phyloP scores from a whole-genome alignment of 2,888 invertebrate genomes.

The Suillia variegata region DNA sequence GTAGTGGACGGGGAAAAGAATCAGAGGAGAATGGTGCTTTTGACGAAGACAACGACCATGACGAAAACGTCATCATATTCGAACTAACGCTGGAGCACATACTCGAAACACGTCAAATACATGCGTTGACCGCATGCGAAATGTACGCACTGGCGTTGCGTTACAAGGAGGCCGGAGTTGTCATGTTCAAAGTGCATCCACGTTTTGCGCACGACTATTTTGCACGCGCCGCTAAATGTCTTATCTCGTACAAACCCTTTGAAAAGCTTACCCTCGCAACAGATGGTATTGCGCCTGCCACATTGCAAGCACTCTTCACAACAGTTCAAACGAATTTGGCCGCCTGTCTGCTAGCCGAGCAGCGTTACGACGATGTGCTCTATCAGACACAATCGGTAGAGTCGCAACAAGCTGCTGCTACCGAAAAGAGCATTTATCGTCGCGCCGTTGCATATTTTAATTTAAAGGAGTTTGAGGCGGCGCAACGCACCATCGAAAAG shows the following conservation, averaged over 20 bases:
- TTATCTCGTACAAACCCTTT: slow-evolving; percentile 68
- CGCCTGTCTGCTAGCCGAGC: slow-evolving; percentile 74
- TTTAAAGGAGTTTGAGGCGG: slow-evolving; percentile 70
- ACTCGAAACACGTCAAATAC: slow-evolving; percentile 59
- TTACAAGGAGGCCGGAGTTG: slow-evolving; percentile 65
- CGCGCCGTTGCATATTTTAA: slow-evolving; percentile 63
- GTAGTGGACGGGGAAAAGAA: slow-evolving; percentile 27
- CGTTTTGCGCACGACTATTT: slow-evolving; percentile 77
- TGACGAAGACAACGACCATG: too few species aligned
- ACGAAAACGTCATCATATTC: slow-evolving; percentile 54
- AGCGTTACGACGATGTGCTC: slow-evolving; percentile 71
- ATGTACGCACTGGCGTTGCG: slow-evolving; percentile 60
- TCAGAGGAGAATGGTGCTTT: too few species aligned
- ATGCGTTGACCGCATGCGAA: slow-evolving; percentile 57
- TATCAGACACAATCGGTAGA: slow-evolving; percentile 66
- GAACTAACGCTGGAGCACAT: slow-evolving; percentile 58
- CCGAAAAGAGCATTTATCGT: slow-evolving; percentile 64
- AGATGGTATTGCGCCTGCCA: slow-evolving; percentile 52
- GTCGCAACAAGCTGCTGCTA: slow-evolving; percentile 35
- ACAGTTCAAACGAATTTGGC: slow-evolving; percentile 82
- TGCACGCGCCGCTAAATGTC: slow-evolving; percentile 73
- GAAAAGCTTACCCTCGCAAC: slow-evolving; percentile 62
- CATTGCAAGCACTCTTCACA: slow-evolving; percentile 67
- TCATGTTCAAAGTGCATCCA: slow-evolving; percentile 69
- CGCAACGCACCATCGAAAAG: slow-evolving; percentile 64